Evolutionary conservation across 2,113 vertebrate species (phyloP), one percentile per base, ranked within the genome.

Genomic region (Callithrix jacchus): DNA sequence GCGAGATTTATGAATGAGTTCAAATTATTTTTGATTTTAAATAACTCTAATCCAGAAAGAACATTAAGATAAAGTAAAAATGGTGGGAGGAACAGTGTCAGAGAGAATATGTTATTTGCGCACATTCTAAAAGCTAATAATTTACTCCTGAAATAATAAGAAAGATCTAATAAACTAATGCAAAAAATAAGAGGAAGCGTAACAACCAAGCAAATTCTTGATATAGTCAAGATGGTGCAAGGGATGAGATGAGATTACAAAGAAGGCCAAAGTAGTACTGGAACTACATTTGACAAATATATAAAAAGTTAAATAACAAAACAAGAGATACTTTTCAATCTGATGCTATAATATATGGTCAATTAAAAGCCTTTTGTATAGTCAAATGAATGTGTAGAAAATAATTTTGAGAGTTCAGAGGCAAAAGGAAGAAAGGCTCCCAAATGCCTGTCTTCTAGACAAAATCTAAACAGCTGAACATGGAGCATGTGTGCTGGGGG

Each of bases 1-100:
- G 42, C 37, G 73, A 93, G 92, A 96, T 90, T 95, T 95, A 91
- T 93, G 77, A 97, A 80, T 87, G 37, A 96, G 76, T 52, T 89
- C 79, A 97, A 97, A 95, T 97, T 9, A 61, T 71, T 94, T 96
- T 96, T 97, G 56, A 92, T 92, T 96, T 77, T 71, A 95, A 95
- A 84, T 96, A 97, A 85, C 71, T 93, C 79, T 66, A 93, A 83
- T 35, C 32, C 40, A 93, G 47, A 42, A 97, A 96, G 81, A 94
- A 87, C 20, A 94, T 93, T 94, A 94, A 35, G 17, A 54, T 56
- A 95, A 83, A 91, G 32, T 73, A 87, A 30, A 83, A 94, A 85
- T 92, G 30, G 49, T 0, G 0, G 82, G 13, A 88, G 12, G 1
- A 74, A 61, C 25, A 93, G 52, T 82, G 54, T 83, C 58, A 87